Evolutionary conservation across 2,113 vertebrate species (phyloP).

Genomic region (Ptilonorhynchus violaceus): DNA sequence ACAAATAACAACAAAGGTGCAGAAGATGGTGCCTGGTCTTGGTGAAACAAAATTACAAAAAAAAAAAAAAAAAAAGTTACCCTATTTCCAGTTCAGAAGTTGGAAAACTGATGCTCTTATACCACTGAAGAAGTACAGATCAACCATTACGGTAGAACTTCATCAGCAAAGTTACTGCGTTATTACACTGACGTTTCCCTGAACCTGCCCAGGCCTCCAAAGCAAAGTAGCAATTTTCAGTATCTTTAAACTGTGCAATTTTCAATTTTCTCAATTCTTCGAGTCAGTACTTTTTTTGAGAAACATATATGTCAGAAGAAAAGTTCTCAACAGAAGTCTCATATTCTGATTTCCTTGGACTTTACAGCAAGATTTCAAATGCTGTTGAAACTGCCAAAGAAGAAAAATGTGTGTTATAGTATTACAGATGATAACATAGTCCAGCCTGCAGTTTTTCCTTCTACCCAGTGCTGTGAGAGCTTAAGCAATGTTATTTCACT

Average conservation of each 20-base stretch:
- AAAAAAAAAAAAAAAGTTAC: not conserved
- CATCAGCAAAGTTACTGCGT: not conserved
- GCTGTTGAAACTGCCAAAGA: constrained; percentile 40
- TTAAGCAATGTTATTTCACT: constrained; percentile 55
- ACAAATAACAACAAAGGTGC: constrained; percentile 7
- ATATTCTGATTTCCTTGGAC: constrained; percentile 76
- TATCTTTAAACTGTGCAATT: constrained; percentile 11
- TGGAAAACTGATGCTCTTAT: not conserved
- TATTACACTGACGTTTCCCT: constrained; percentile 28
- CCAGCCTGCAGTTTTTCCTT: constrained; percentile 51
- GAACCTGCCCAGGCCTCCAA: constrained; percentile 2
- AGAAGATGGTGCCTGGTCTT: not conserved
- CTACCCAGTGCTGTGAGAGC: constrained; percentile 30
- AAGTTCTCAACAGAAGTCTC: constrained; percentile 61
- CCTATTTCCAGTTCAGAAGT: not conserved
- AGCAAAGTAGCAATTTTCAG: not conserved
- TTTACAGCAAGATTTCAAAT: constrained; percentile 55
- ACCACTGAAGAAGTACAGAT: not conserved
- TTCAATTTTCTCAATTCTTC: constrained; percentile 45
- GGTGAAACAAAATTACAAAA: not conserved
- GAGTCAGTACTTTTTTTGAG: constrained; percentile 54
- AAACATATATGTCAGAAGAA: constrained; percentile 65
- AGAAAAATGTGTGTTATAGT: constrained; percentile 62
- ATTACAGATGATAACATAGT: constrained; percentile 67
- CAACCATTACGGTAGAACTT: not conserved